Percentiles rank a stretch among this genome's conserved stretches.
phyloP scores from a whole-genome alignment of 2,888 invertebrate species.

The Lasioglossum calceatum region DNA sequence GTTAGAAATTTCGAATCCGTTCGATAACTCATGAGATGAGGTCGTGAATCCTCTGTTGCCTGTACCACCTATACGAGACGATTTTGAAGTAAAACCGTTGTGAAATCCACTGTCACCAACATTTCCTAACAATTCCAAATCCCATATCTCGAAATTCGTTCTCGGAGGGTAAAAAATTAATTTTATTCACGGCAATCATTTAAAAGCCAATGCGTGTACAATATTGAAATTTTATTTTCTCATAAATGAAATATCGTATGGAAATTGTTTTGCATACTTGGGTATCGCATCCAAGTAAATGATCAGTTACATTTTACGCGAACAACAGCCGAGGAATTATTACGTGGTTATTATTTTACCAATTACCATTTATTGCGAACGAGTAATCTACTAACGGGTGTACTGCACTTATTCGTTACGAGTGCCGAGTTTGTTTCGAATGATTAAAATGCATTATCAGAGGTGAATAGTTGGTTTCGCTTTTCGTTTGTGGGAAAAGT shows the following conservation, averaged over 20 bases:
- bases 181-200: not conserved
- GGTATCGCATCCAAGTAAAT: not conserved
- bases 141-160: not conserved
- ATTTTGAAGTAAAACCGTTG: not conserved
- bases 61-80: not conserved
- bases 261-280: not conserved
- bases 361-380: not conserved
- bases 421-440: not conserved
- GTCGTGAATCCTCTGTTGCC: not conserved
- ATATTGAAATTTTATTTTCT: not conserved
- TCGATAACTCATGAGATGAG: not conserved
- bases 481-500: not conserved
- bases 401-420: not conserved
- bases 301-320: not conserved
- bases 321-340: not conserved
- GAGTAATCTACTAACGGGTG: not conserved
- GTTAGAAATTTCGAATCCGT: slow-evolving; percentile 6
- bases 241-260: not conserved
- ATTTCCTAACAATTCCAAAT: not conserved
- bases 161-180: not conserved
- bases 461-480: not conserved
- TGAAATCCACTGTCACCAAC: not conserved
- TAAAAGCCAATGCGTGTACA: not conserved
- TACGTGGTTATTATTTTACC: not conserved
- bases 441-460: not conserved